Evolutionary conservation across 2,888 invertebrate species (phyloP), one percentile per base, ranked within the genome.

Genomic region (Chalcosyrphus nemorum): DNA sequence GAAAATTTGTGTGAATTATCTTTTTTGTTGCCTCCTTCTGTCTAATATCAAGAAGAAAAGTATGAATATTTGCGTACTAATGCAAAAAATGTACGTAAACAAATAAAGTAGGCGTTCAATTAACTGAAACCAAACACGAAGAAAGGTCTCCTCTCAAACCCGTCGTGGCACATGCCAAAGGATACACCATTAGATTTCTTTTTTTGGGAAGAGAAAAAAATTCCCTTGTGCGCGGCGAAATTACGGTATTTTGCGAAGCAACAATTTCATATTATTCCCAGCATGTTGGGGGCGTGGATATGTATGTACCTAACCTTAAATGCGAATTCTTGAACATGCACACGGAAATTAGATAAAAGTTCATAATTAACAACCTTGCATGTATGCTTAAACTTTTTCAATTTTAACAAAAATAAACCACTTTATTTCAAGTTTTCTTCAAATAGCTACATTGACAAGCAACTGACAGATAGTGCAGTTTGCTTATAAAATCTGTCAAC

Each of bases 1-100:
- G 50, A 35, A 65, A 65, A 66, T 66, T 17, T 32, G 41, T 27
- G 27, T 35, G 24, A 52, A 66, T 54, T 66, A 66, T 66, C 35
- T 3, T 17, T 11, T 5, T 15, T 9, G 17, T 6, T 9, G 17
- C 35, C 38, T 38, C 38, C 13, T 9, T 6, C 4, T 1, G 19
- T 35, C 56, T 7, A 13, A 56, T 35, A 19, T 19, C n/a, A n/a
- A n/a, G 35, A 56, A 21, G 19, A 17, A n/a, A 35, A 19, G 19
- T 19, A 56, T 56, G 35, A 41, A 57, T 59, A 59, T 59, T 59
- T 59, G 41, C 27, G 15, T 13, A 9, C 9, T 59, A 43, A 9
- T 7, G 41, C 15, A 24, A 24, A 11, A 9, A 24, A 59, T 15
- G n/a, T 24, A 13, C 24, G 41, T 41, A 43, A 59, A 27, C 59